Conservation (phyloP, 2,888 invertebrate species). For the Theodoxus fluviatilis region DNA sequence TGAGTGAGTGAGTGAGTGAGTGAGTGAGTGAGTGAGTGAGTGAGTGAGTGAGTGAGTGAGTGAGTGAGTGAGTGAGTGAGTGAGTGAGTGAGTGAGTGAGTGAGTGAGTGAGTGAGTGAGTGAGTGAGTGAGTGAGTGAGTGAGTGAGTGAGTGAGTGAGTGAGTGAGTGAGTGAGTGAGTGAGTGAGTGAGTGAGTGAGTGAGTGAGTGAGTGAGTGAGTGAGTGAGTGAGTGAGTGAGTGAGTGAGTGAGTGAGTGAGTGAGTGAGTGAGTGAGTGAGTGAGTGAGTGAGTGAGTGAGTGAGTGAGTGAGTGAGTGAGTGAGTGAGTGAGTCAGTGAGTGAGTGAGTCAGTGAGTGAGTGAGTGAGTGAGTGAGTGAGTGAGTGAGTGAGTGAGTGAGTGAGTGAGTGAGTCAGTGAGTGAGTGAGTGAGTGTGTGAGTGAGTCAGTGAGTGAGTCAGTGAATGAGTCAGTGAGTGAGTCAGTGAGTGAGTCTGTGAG, state of each 20-base stretch:
- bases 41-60: conserved; percentile 4
- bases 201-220: too few relatives aligned
- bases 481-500: background rate
- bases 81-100: background rate
- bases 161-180: conserved; percentile 19
- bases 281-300: too few relatives aligned
- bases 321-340: too few relatives aligned
- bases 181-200: conserved; percentile 18
- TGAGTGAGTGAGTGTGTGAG: background rate
- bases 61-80: background rate
- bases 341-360: too few relatives aligned
- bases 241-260: background rate
- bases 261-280: too few relatives aligned
- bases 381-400: background rate
- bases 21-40: conserved; percentile 1
- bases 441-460: background rate
- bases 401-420: background rate
- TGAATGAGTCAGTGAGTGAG: background rate
- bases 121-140: background rate
- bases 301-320: too few relatives aligned
- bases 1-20: background rate
- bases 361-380: too few relatives aligned
- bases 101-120: conserved; percentile 8
- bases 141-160: background rate
- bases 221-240: conserved; percentile 6